Evolutionary conservation across 1,140 invertebrate species (phyloP).

Genomic region (Drosophila quadrilineata): DNA sequence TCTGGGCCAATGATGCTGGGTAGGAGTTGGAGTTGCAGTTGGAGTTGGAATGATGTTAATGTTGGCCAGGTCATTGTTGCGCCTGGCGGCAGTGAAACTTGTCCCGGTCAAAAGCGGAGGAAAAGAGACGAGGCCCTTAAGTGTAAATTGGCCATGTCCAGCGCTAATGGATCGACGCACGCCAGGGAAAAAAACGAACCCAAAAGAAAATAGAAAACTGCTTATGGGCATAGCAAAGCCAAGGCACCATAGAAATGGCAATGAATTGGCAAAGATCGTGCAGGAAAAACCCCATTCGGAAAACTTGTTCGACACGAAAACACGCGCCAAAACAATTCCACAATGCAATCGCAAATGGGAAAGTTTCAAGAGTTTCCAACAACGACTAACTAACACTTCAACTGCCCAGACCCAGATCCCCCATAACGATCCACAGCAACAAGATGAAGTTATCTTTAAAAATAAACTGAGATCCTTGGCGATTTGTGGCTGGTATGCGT

Average conservation of each 20-base stretch:
- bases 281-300: conserved; percentile 33
- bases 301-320: conserved; percentile 51
- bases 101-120: conserved; percentile 8
- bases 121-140: conserved; percentile 21
- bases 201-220: conserved; percentile 40
- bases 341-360: conserved; percentile 26
- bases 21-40: too few species aligned
- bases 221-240: conserved; percentile 9
- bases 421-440: too few species aligned
- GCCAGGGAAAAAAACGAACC: too few species aligned
- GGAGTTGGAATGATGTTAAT: conserved; percentile 15
- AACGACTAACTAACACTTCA: too few species aligned
- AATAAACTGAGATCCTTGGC: not conserved
- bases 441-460: too few species aligned
- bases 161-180: conserved; percentile 43
- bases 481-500: conserved; percentile 12
- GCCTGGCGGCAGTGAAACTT: conserved; percentile 32
- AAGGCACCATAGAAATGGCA: conserved; percentile 31
- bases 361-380: conserved; percentile 18
- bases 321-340: conserved; percentile 47
- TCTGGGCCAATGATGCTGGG: not conserved
- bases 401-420: too few species aligned
- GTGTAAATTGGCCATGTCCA: conserved; percentile 56
- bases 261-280: conserved; percentile 41
- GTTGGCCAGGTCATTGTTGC: not conserved